Base-by-base conservation (phyloP, 2,113 vertebrate genomes). In the Eretmochelys imbricata region DNA sequence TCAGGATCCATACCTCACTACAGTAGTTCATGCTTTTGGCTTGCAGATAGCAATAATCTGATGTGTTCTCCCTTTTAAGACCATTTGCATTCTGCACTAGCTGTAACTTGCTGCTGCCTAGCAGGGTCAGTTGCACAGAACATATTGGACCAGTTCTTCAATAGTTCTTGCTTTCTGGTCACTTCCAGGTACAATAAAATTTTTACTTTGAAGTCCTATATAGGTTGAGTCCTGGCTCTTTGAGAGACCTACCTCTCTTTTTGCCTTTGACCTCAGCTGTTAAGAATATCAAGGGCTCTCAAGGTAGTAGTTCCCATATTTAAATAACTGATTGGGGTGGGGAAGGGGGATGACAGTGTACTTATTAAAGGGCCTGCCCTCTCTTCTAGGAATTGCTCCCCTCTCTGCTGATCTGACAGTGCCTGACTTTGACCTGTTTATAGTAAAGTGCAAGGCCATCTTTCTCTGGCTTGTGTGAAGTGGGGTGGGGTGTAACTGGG, bases 141-240 rank as follows among this genome's bases (percentile, higher is more conserved):
- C 35, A 20, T 69, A 69, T 38, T n/a, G n/a, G 16, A 19, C 35
- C 65, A 35, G 62, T 35, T 35, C 14, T 8, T 35, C 31, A 86
- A 42, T 3, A 75, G 8, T 2, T 86, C 83, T 1, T 1, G n/a
- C 93, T 93, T 94, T 50, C 91, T 38, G 91, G 90, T 95, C 94
- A 89, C 90, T 79, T 72, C 95, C 89, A 88, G 29, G 31, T 0
- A 1, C 51, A 80, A 85, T 50, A 82, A 51, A 84, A 78, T 72
- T 65, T 65, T 65, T 95, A 89, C 72, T n/a, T 84, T 95, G 85
- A 55, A 86, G 85, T 9, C 82, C 88, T 87, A 49, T 78, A 20
- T 88, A 93, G 89, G 31, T 86, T 35, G 80, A 55, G 86, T 53
- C 88, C 82, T 84, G 83, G 62, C 8, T 88, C 91, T 94, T 87